phyloP scores from a whole-genome alignment of 2,888 invertebrate species.

The Eupithecia tripunctaria region DNA sequence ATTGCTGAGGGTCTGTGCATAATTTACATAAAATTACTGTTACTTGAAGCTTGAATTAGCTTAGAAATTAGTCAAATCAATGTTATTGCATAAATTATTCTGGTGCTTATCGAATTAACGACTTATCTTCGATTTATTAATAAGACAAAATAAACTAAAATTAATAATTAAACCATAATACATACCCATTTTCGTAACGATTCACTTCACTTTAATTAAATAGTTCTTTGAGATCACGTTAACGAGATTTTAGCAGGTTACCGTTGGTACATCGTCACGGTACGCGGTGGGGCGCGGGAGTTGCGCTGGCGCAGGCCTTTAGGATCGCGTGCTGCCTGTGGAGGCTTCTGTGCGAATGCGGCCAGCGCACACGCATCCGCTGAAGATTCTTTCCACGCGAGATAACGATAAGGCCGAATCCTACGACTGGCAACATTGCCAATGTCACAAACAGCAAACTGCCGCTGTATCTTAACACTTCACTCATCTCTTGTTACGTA shows the following conservation, averaged over 20 bases:
- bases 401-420: slow-evolving; percentile 76
- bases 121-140: neutral
- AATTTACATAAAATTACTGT: neutral
- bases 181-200: slow-evolving; percentile 74
- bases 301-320: slow-evolving; percentile 59
- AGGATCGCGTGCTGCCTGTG: slow-evolving; percentile 76
- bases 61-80: neutral
- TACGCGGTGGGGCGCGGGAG: slow-evolving; percentile 57
- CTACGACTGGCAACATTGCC: slow-evolving; percentile 38
- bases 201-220: slow-evolving; percentile 72
- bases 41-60: neutral
- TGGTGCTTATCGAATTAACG: neutral
- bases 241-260: slow-evolving; percentile 66
- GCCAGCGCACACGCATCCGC: slow-evolving; percentile 62
- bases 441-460: slow-evolving; percentile 28
- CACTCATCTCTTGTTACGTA: slow-evolving; percentile 70
- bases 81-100: neutral
- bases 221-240: slow-evolving; percentile 74
- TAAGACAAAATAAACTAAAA: slow-evolving; percentile 10
- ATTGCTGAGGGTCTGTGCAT: neutral
- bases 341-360: slow-evolving; percentile 82
- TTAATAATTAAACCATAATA: slow-evolving; percentile 13
- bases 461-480: slow-evolving; percentile 60
- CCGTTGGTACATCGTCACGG: slow-evolving; percentile 78
- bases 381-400: slow-evolving; percentile 76